Conservation (phyloP, 1,140 invertebrate genomes). For the Leptinotarsa lineolata region DNA sequence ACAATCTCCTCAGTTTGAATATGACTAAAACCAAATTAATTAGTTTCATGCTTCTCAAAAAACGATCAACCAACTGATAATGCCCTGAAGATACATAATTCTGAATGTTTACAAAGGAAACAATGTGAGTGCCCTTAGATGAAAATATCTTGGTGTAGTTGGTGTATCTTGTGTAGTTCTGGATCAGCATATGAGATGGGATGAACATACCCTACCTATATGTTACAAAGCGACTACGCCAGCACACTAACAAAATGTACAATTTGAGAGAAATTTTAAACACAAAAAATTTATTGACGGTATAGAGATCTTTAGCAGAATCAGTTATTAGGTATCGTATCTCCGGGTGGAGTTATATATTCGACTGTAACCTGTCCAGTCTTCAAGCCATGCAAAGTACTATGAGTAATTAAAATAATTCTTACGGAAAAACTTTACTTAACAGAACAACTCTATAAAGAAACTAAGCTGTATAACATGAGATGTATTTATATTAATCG, state of each 20-base stretch:
- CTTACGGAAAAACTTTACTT: not conserved
- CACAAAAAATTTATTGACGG: not conserved
- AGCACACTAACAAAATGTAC: not conserved
- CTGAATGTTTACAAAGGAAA: constrained; percentile 12
- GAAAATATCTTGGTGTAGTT: constrained; percentile 14
- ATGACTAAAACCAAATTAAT: not conserved
- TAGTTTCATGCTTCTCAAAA: not conserved
- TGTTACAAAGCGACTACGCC: constrained; percentile 13
- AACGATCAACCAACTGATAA: not conserved
- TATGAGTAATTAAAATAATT: constrained; percentile 14
- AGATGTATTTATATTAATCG: constrained; percentile 7
- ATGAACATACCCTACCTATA: constrained; percentile 16
- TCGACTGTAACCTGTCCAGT: constrained; percentile 7
- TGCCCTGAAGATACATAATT: constrained; percentile 5
- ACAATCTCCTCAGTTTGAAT: constrained; percentile 3
- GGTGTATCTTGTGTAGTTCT: constrained; percentile 17
- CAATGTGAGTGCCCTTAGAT: constrained; percentile 9
- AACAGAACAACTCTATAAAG: constrained; percentile 11
- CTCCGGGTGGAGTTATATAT: not conserved
- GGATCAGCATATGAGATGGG: constrained; percentile 7
- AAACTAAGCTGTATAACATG: constrained; percentile 1
- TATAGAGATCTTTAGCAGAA: not conserved
- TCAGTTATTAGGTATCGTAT: constrained; percentile 5
- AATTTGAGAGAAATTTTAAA: constrained; percentile 11
- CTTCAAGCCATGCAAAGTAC: constrained; percentile 14